Evolutionary conservation across 2,113 vertebrate species (phyloP), one percentile per base, ranked within the genome.

Genomic region (Suncus etruscus): DNA sequence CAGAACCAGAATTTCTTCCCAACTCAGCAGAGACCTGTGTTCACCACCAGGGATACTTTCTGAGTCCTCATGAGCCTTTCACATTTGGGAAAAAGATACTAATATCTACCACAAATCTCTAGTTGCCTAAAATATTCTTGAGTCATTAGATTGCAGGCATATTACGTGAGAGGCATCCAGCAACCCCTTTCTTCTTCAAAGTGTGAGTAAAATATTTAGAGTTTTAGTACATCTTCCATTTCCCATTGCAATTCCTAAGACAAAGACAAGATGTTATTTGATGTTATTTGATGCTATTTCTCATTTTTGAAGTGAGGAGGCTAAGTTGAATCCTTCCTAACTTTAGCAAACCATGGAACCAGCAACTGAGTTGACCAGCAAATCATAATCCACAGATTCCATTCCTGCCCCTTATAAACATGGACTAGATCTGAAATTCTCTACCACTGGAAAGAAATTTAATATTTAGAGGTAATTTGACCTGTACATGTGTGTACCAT

Each of bases 391-490:
- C 51, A 72, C n/a, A 27, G 76, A 80, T 32, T 93, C 91, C 95
- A 92, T 97, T 91, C 66, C 85, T 96, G 92, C 95, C 95, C 85
- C 95, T 96, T 96, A 95, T 95, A 96, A 98, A 97, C 97, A 96
- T 90, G 94, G 93, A 93, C 95, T 96, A 97, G 96, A 96, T 96
- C 95, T 96, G 94, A 97, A 97, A 97, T 96, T 96, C 95, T 97
- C 95, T 83, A 95, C 84, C 0, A 9, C 94, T 96, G 94, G 95
- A 97, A 97, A 95, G 96, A 97, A 97, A 97, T 98, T 97, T 98
- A 98, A 98, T 98, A 98, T 98, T 98, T 98, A 98, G 98, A 98
- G 97, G 98, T 98, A 98, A 98, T 98, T 97, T 98, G 97, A 98
- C 97, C 97, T 94, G 94, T 96, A 98, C 97, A 98, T 97, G 95